Percentiles rank a stretch among this genome's conserved stretches.
Evolutionary conservation across 1,140 invertebrate genomes (phyloP).

Genomic region (Trypoxylus dichotomus): DNA sequence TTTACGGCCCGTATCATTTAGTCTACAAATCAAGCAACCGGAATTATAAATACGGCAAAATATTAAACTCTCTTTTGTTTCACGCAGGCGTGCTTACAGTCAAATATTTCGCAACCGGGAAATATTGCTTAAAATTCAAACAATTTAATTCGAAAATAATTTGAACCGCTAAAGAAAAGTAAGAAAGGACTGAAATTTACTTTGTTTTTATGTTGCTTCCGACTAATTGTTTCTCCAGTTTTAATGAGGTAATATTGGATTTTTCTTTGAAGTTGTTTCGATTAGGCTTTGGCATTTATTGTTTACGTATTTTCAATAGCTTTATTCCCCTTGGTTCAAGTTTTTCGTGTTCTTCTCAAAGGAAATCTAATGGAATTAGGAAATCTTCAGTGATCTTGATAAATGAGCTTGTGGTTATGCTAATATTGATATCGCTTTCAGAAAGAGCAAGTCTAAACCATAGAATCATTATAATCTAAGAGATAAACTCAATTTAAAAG

Average conservation of each 20-base stretch:
- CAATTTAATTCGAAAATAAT: background rate
- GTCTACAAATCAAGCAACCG: constrained; percentile 1
- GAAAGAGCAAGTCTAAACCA: no score
- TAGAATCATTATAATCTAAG: no score
- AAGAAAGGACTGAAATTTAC: background rate
- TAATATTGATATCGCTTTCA: no score
- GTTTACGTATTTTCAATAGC: background rate
- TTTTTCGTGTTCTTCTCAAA: background rate
- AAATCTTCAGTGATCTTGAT: no score
- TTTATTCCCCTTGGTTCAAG: background rate
- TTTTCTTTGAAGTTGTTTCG: background rate
- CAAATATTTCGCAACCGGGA: background rate
- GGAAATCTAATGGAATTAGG: background rate
- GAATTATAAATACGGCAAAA: constrained; percentile 13
- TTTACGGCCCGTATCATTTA: constrained; percentile 11
- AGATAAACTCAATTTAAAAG: no score
- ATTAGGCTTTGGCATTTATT: background rate
- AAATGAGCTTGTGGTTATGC: no score
- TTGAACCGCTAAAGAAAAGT: background rate
- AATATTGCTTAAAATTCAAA: background rate
- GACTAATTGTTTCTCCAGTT: background rate
- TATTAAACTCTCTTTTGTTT: constrained; percentile 5
- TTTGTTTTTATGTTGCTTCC: background rate
- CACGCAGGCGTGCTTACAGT: background rate
- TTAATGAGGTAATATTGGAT: constrained; percentile 8